Evolutionary conservation across 1,140 invertebrate genomes (phyloP).

Genomic region (Oscheius sp.): DNA sequence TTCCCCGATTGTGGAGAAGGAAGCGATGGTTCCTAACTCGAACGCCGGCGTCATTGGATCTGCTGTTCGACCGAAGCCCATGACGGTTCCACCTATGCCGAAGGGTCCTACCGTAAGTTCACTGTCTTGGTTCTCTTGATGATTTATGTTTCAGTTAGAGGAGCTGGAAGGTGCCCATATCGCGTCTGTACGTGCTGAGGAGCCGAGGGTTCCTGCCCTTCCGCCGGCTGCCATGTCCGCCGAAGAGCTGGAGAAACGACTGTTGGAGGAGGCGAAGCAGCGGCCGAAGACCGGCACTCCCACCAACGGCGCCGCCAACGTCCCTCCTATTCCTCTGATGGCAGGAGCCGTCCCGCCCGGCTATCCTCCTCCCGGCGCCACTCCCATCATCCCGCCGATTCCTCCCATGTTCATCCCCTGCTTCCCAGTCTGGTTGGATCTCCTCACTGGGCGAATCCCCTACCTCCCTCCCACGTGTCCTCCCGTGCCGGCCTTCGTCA

Average conservation of each 20-base stretch:
- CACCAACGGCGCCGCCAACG: neutral
- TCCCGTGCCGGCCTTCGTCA: conserved; percentile 12
- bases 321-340: neutral
- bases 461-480: conserved; percentile 9
- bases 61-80: neutral
- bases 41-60: neutral
- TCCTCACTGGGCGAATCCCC: neutral
- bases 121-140: neutral
- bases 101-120: neutral
- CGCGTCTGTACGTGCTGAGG: neutral
- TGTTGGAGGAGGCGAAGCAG: conserved; percentile 2
- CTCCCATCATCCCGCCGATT: conserved; percentile 2
- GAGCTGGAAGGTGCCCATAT: conserved; percentile 12
- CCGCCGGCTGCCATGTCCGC: conserved; percentile 11
- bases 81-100: conserved; percentile 15
- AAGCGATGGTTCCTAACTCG: too few relatives aligned
- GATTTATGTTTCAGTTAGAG: neutral
- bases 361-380: neutral
- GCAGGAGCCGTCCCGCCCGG: neutral
- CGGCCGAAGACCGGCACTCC: neutral
- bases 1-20: too few relatives aligned
- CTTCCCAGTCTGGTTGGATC: conserved; percentile 1
- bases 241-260: conserved; percentile 27
- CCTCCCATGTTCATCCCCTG: neutral
- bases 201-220: neutral